Base-by-base conservation (phyloP, 2,113 vertebrate genomes). In the Falco punctatus region DNA sequence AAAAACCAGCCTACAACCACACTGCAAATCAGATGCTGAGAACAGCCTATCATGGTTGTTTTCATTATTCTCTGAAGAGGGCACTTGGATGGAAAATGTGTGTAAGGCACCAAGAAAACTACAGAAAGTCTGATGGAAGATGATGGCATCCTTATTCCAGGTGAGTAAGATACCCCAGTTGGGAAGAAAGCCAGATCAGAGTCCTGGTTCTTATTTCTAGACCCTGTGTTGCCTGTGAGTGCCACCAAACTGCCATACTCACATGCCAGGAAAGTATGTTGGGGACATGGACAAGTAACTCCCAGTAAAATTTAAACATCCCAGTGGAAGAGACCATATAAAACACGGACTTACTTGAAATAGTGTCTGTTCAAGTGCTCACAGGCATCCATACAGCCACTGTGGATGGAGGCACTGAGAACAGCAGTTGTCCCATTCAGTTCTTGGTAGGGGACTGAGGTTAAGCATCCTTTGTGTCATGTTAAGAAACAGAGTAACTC, bases 261-360 rank as follows among this genome's bases (percentile, higher is more conserved):
- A 52, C 2, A 0, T 30, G 33, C 8, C 55, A 40, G 32, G 26
- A 59, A 48, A 48, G 13, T 15, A 13, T 7, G 4, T 0, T 12
- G 8, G 22, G 15, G 27, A n/a, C 80, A 49, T 5, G 15, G 44
- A 65, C 30, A 30, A 79, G 28, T 27, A 69, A 33, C 16, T 70
- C 16, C 19, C 30, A 28, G 27, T 49, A 75, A 94, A 66, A 83
- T 28, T 32, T 51, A 27, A 58, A 22, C 15, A 2, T 42, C 42
- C 42, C 42, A 42, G 42, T 42, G 42, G 14, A 42, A 42, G 42
- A 70, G 21, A 38, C 7, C 1, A 5, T 12, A 9, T 22, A 23
- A 55, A 38, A 38, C 8, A 13, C 6, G 15, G 30, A 78, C 18
- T 38, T 59, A 46, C 64, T 9, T 58, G 27, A 57, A 38, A 70